Evolutionary conservation across 2,888 invertebrate genomes (phyloP).

Genomic region (Ptychoptera albimana): DNA sequence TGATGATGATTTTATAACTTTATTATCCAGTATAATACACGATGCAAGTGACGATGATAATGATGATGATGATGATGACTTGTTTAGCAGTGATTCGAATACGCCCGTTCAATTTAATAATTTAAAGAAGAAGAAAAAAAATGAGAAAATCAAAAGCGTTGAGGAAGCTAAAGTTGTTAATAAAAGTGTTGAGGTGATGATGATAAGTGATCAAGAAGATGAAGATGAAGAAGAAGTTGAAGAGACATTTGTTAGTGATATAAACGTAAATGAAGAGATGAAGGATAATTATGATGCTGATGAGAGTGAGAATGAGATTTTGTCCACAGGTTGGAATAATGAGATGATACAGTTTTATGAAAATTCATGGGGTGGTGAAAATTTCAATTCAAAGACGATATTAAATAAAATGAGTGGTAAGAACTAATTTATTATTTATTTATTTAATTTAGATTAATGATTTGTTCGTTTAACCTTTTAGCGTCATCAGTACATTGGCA

Average conservation of each 20-base stretch:
- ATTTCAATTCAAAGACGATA: constrained; percentile 39
- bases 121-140: constrained; percentile 11
- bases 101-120: background rate
- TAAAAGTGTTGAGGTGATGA: constrained; percentile 8
- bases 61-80: constrained; percentile 7
- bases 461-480: constrained; percentile 3
- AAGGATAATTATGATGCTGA: constrained; percentile 6
- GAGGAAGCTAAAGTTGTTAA: constrained; percentile 15
- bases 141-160: constrained; percentile 12
- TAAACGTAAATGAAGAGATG: background rate
- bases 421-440: constrained; percentile 9
- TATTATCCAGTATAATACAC: constrained; percentile 16
- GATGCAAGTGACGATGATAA: constrained; percentile 4
- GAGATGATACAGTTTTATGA: constrained; percentile 50
- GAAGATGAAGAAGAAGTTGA: constrained; percentile 3
- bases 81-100: background rate
- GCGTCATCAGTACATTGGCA: constrained; percentile 19
- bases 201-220: background rate
- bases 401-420: constrained; percentile 49
- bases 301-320: background rate
- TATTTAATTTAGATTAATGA: background rate
- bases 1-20: constrained; percentile 19
- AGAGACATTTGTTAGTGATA: background rate
- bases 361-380: constrained; percentile 46
- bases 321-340: constrained; percentile 20